Conservation (phyloP, 2,888 invertebrate genomes). For the Chrysodeixis includens region DNA sequence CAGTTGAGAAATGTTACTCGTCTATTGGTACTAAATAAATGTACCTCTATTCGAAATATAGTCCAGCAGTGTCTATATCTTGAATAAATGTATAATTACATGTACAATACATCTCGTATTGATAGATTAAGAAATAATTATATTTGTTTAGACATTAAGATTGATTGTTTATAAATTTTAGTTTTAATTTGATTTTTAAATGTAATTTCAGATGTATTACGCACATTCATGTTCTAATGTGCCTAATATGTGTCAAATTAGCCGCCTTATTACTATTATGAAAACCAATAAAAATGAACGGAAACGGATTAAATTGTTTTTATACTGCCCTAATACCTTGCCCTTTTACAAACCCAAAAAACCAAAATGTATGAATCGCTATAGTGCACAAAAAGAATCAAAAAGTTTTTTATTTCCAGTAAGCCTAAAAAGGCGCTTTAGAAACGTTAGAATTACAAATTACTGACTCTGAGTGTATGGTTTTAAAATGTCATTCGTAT, state of each 20-base stretch:
- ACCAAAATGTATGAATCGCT: no score
- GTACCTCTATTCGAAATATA: slow-evolving; percentile 8
- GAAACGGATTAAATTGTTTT: slow-evolving; percentile 5
- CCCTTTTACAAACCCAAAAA: no score
- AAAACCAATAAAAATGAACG: slow-evolving; percentile 37
- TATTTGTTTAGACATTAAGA: slow-evolving; percentile 17
- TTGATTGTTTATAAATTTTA: slow-evolving; percentile 29
- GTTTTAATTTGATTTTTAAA: slow-evolving; percentile 33
- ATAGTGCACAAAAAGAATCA: no score
- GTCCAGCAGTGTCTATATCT: slow-evolving; percentile 10
- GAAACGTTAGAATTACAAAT: no score
- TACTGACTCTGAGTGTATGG: no score
- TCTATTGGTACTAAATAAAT: neutral
- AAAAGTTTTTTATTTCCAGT: no score
- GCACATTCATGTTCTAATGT: slow-evolving; percentile 26
- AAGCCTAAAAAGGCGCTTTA: no score
- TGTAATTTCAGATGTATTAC: slow-evolving; percentile 53
- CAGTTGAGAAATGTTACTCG: no score
- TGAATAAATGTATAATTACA: slow-evolving; percentile 17
- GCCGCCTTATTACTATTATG: slow-evolving; percentile 47
- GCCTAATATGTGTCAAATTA: slow-evolving; percentile 53
- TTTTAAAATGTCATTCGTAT: no score
- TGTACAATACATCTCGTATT: slow-evolving; percentile 35
- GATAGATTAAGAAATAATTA: slow-evolving; percentile 24
- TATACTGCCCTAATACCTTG: neutral